phyloP scores from a whole-genome alignment of 2,113 vertebrate species.

The Microtus richardsoni region DNA sequence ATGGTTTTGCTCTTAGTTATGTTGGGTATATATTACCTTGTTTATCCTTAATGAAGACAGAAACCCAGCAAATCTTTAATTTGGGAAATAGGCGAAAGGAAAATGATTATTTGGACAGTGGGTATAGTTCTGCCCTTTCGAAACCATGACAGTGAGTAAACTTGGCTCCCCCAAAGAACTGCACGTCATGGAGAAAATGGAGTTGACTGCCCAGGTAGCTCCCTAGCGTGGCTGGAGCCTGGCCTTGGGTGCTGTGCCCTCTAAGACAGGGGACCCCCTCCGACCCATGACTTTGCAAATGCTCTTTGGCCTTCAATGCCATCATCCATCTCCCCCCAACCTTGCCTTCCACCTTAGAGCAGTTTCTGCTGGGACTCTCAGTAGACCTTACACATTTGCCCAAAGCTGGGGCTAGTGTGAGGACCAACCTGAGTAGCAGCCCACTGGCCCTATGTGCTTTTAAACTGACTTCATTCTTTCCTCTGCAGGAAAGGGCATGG shows the following conservation, averaged over 20 bases:
- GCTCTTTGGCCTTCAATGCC: not conserved
- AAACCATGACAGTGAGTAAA: not conserved
- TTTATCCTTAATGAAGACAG: not conserved
- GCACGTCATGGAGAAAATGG: not conserved
- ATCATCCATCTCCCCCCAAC: too few species aligned
- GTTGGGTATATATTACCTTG: not conserved
- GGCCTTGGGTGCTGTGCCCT: not conserved
- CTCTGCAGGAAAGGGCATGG: conserved; percentile 91
- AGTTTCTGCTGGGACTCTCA: not conserved
- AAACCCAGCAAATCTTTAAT: not conserved
- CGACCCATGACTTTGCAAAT: not conserved
- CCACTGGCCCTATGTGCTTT: not conserved
- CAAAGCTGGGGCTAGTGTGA: too few species aligned
- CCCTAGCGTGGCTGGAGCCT: not conserved
- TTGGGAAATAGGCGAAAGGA: not conserved
- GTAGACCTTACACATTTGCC: not conserved
- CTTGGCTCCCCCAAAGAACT: not conserved
- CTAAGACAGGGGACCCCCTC: not conserved
- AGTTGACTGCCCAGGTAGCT: not conserved
- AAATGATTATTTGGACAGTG: not conserved
- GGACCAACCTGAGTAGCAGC: not conserved
- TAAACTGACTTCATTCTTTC: conserved; percentile 51
- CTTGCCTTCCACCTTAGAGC: too few species aligned
- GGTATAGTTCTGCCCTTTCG: not conserved
- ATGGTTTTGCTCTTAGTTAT: not conserved